Conservation (phyloP, 1,140 invertebrate genomes). For the Portunus trituberculatus region DNA sequence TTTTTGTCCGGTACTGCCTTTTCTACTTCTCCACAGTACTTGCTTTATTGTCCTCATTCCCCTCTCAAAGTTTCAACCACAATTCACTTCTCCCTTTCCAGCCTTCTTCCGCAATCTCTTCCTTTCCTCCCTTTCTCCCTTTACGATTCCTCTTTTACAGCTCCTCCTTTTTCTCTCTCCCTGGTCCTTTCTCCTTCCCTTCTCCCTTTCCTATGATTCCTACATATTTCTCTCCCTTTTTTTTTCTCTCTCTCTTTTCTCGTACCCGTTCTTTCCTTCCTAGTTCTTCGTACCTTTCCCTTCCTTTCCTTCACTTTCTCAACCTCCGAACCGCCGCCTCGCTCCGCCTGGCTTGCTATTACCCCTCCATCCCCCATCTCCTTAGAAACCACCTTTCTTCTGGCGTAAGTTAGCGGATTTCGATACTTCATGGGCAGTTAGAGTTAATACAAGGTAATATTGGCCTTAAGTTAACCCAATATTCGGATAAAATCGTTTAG, state of each 20-base stretch:
- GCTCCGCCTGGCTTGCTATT: too few relatives aligned
- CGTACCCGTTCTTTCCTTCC: too few relatives aligned
- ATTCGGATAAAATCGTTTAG: neutral
- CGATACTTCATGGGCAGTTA: neutral
- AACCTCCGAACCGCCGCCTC: too few relatives aligned
- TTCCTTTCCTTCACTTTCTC: too few relatives aligned
- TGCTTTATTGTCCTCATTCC: neutral
- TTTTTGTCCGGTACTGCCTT: neutral
- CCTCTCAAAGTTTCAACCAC: too few relatives aligned
- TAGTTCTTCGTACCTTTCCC: too few relatives aligned
- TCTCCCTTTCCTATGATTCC: too few relatives aligned
- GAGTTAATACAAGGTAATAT: neutral
- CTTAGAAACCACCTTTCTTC: neutral
- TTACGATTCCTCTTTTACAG: neutral
- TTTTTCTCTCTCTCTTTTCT: neutral
- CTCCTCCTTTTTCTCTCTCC: neutral
- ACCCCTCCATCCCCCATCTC: too few relatives aligned
- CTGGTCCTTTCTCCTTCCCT: neutral
- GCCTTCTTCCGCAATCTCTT: neutral
- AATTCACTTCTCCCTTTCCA: neutral
- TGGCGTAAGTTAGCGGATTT: neutral
- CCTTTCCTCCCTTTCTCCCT: neutral
- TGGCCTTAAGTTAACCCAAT: conserved; percentile 5
- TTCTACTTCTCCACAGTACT: neutral
- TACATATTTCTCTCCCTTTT: neutral